Base-by-base conservation (phyloP, 2,113 vertebrate species). In the Paradisaea rubra region DNA sequence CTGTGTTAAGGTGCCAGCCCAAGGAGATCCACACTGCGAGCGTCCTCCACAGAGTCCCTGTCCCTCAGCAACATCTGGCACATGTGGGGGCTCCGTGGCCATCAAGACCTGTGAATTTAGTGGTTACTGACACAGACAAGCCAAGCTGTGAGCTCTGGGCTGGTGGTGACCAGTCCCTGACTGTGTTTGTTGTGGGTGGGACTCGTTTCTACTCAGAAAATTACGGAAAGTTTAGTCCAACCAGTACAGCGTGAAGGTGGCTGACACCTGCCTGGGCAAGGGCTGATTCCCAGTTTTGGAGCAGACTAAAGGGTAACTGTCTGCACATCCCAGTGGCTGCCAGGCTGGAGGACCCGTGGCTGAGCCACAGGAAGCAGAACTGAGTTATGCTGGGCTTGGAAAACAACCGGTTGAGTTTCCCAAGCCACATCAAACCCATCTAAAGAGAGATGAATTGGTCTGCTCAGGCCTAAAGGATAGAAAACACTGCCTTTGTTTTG, bases 401-500 rank as follows among this genome's bases (percentile, higher is more conserved):
- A 94, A 96, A 93, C 3, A 24, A 72, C 49, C 0, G 1, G 17
- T 60, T 91, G 89, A 64, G 44, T 93, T 95, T 93, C 96, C 91
- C 61, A 85, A 95, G 91, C 92, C 89, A 96, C 93, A 96, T 96
- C 88, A 96, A 95, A 91, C 85, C 42, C 4, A 88, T 65, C 25
- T 88, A 70, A 89, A 96, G 88, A 89, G 87, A 94, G 74, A 69
- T 83, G 71, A 93, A 91, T 89, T 72, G 93, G 79, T 88, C 90
- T 85, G 49, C 90, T 96, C 1, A 6, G 88, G 59, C 63, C 63
- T 73, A 85, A 92, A 85, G 84, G 71, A 72, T 76, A 80, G 91
- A 85, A 95, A 96, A 89, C 71, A 63, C 22, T 39, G 52, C 56
- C 68, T 95, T 96, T 95, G 89, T 94, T 97, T 94, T 77, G 91